Percentiles rank a stretch among this genome's conserved stretches.
Evolutionary conservation across 2,888 invertebrate species (phyloP).

Genomic region (Copidosoma aretas): DNA sequence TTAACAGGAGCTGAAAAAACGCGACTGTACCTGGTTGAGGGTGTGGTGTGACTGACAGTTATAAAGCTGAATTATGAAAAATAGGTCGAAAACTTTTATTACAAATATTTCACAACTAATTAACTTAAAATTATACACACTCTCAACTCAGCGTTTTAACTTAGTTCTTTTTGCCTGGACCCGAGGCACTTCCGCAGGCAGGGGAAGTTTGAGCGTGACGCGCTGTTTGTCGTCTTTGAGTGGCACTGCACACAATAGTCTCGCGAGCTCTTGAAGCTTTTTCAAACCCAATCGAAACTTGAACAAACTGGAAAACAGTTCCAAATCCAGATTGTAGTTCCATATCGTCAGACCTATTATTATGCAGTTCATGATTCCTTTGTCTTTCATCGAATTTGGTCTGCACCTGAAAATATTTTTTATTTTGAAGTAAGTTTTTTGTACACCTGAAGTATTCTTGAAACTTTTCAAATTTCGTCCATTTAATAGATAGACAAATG

Average conservation of each 20-base stretch:
- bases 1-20: too few species aligned
- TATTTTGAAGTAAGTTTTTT: background rate
- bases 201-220: constrained; percentile 52
- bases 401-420: constrained; percentile 49
- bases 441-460: too few species aligned
- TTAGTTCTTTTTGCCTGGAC: constrained; percentile 35
- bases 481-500: background rate
- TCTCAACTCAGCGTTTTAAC: constrained; percentile 5
- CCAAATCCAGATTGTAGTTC: constrained; percentile 52
- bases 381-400: constrained; percentile 54
- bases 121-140: background rate
- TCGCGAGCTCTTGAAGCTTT: constrained; percentile 52
- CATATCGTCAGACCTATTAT: constrained; percentile 52
- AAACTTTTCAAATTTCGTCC: background rate
- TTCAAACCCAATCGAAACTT: constrained; percentile 48
- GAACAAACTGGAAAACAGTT: constrained; percentile 50
- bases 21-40: too few species aligned
- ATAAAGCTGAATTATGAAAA: background rate
- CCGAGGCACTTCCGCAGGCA: constrained; percentile 47
- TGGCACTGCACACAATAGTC: constrained; percentile 50
- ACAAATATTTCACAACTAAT: too few species aligned
- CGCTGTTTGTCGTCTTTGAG: constrained; percentile 51
- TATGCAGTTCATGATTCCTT: constrained; percentile 55
- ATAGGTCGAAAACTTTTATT: constrained; percentile 1
- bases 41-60: background rate